Evolutionary conservation across 2,888 invertebrate genomes (phyloP), one percentile per base, ranked within the genome.

Genomic region (Anodontia alba): DNA sequence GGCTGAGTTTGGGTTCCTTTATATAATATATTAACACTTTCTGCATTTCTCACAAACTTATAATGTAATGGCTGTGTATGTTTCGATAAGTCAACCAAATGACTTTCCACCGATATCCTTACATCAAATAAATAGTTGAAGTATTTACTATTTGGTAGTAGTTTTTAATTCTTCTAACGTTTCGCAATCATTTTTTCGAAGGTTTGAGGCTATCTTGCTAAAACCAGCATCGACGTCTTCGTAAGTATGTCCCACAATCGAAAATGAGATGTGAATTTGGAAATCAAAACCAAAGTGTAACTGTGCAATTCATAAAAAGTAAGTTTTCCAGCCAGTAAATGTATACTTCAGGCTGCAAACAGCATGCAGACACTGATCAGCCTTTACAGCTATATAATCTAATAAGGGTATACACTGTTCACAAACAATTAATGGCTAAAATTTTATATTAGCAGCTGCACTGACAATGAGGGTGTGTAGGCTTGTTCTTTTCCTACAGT

Each of bases 201-300:
- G 57, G 2, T 26, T 57, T 29, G 23, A 26, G 7, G 57, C 12
- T 2, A 57, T 57, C 15, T 57, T 23, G 26, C 26, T 29, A 26
- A 57, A 57, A 8, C 26, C 57, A 57, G 57, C 57, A 57, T 57
- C 57, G 5, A 57, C 57, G 26, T 57, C 57, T 23, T 57, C 57
- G 26, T 57, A 26, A 10, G 57, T 57, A 15, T 57, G 57, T 26
- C 57, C 57, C 57, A 57, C 57, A 7, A 36, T 38, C 23, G 31
- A 23, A 62, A 73, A 73, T n/a, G 73, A 73, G 10, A 73, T 33
- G 26, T 73, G 57, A 12, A 73, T 23, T 57, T 73, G 20, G 23
- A 36, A 67, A n/a, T n/a, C n/a, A 43, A 43, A n/a, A n/a, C n/a
- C n/a, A n/a, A n/a, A n/a, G n/a, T n/a, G n/a, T n/a, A n/a, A n/a